phyloP scores from a whole-genome alignment of 2,797 vertebrate species.

The Cyprinodon diabolis region DNA sequence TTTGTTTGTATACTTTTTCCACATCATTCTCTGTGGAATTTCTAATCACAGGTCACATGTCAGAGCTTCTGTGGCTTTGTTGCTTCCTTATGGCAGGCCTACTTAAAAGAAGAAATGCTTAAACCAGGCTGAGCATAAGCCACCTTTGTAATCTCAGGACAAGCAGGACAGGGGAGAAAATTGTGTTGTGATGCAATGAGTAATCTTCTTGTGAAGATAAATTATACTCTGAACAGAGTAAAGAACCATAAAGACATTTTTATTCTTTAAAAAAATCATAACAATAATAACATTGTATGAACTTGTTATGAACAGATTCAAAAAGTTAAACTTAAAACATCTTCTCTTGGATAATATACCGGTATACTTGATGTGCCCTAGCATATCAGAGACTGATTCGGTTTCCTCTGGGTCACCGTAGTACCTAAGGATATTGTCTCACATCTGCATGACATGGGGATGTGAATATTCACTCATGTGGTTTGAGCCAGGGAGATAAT shows the following conservation, averaged over 20 bases:
- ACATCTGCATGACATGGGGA: slow-evolving; percentile 24
- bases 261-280: neutral
- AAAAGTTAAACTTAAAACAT: neutral
- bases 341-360: neutral
- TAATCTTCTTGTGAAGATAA: slow-evolving; percentile 69
- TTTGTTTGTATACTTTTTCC: neutral
- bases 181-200: slow-evolving; percentile 68
- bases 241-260: slow-evolving; percentile 30
- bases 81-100: slow-evolving; percentile 42
- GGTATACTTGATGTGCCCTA: neutral
- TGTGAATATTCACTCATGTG: slow-evolving; percentile 35
- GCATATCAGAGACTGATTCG: neutral
- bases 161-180: slow-evolving; percentile 58
- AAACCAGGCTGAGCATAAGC: slow-evolving; percentile 61
- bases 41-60: slow-evolving; percentile 44
- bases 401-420: slow-evolving; percentile 10
- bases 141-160: slow-evolving; percentile 72
- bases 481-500: slow-evolving; percentile 61
- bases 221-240: slow-evolving; percentile 37
- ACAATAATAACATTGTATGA: neutral
- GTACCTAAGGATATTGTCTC: slow-evolving; percentile 34
- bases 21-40: slow-evolving; percentile 5
- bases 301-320: neutral
- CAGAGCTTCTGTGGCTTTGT: slow-evolving; percentile 36
- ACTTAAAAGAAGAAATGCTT: slow-evolving; percentile 62